A percentile compares a stretch with the other conserved stretches of the same genome.
phyloP scores from a whole-genome alignment of 1,140 invertebrate species.

The Euwallacea similis region DNA sequence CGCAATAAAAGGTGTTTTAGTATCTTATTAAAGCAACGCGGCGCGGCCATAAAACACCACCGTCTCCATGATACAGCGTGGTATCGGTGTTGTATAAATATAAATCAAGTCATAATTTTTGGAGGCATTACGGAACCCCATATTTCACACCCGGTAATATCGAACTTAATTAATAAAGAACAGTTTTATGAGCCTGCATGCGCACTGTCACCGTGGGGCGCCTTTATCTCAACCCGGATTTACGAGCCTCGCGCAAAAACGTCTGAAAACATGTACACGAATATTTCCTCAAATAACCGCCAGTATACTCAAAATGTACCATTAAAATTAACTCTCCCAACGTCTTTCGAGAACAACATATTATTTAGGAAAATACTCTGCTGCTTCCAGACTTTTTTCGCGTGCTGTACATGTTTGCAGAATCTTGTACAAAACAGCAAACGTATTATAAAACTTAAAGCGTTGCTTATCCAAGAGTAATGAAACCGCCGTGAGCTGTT shows the following conservation, averaged over 20 bases:
- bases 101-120: conserved; percentile 11
- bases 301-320: too few relatives aligned
- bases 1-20: background rate
- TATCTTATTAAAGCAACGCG: background rate
- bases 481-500: conserved; percentile 15
- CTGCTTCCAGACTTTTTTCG: too few relatives aligned
- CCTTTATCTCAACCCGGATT: conserved; percentile 3
- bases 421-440: background rate
- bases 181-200: conserved; percentile 5
- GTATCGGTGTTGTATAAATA: background rate
- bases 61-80: background rate
- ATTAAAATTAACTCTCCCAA: too few relatives aligned
- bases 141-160: conserved; percentile 7
- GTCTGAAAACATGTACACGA: too few relatives aligned
- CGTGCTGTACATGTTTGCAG: too few relatives aligned
- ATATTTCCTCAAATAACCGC: too few relatives aligned
- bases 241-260: background rate
- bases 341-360: too few relatives aligned
- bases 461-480: conserved; percentile 14
- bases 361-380: too few relatives aligned
- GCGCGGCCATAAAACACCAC: background rate
- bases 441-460: conserved; percentile 8
- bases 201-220: background rate
- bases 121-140: background rate
- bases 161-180: conserved; percentile 20